These are phyloP conservation scores for Vanacampus margaritifer DNA, from an alignment of 2,113 vertebrate genomes.

Conservation along the genomic window DNA sequence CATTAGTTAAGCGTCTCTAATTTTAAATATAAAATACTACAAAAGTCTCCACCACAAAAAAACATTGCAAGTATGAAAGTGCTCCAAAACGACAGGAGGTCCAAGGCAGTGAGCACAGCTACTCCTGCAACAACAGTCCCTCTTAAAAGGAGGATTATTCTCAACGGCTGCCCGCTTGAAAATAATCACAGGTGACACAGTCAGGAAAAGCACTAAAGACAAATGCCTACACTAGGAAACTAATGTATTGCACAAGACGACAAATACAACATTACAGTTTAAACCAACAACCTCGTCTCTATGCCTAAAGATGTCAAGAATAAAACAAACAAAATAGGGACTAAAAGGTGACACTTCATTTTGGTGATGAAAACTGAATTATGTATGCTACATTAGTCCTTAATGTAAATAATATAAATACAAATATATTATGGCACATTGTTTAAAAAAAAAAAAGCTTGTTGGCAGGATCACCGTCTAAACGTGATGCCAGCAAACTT, in stretches of 20 bases:
- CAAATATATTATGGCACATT: conserved; percentile 56
- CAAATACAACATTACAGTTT: conserved; percentile 19
- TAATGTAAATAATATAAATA: not conserved
- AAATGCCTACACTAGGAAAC: conserved; percentile 8
- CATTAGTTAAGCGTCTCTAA: conserved; percentile 1
- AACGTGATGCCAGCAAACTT: not conserved
- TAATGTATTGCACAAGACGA: conserved; percentile 53
- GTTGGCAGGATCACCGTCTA: not conserved
- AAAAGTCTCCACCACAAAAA: conserved; percentile 35
- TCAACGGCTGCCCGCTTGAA: not conserved
- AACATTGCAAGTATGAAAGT: conserved; percentile 38
- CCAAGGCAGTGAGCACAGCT: conserved; percentile 4
- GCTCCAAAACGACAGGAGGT: conserved; percentile 29
- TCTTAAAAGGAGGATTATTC: not conserved
- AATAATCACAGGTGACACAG: not conserved
- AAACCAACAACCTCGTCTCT: not conserved
- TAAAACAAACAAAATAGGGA: not conserved
- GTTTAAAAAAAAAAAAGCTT: not conserved
- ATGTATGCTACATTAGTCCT: not conserved
- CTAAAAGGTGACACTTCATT: not conserved
- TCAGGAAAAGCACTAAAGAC: not conserved
- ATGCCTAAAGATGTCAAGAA: not conserved
- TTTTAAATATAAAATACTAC: conserved; percentile 25
- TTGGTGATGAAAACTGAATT: not conserved
- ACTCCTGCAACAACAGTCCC: not conserved